Evolutionary conservation across 2,797 vertebrate genomes (phyloP), one percentile per base, ranked within the genome.

Genomic region (Microcaecilia unicolor): DNA sequence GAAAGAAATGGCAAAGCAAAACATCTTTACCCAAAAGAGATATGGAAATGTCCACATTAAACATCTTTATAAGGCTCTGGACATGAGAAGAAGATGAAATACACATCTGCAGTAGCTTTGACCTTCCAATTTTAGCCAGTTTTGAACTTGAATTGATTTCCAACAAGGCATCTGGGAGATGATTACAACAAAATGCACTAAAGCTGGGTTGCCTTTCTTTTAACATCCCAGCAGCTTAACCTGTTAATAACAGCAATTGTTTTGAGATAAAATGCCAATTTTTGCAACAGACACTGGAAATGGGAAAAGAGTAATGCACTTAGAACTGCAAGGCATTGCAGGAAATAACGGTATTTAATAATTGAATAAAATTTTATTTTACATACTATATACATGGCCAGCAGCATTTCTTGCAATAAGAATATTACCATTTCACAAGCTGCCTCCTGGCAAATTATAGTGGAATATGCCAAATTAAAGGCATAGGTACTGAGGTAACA

Each of bases 171-270:
- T 87, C 88, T 86, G 88, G 90, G 89, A 93, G 83, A 76, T 76
- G 78, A 87, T 91, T 92, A 93, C 90, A 92, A 81, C 88, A 87
- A 92, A 97, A 92, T 83, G 88, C 88, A 93, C 90, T 91, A 92
- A 86, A 87, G 85, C 81, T 58, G 67, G 70, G 71, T 69, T 70
- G 79, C 76, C 51, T 78, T 82, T 77, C 83, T 86, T 83, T 81
- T 80, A 86, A 86, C 80, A 81, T 82, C 70, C 58, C 56, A 55
- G 70, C 72, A 86, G 72, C 74, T 87, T 83, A 88, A 86, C 81
- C 75, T 81, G 74, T 76, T 83, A 77, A 77, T 74, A 81, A 80
- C 77, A 76, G 72, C 72, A 74, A 76, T 74, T 80, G 72, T 77
- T 81, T 81, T 73, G n/a, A 72, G 74, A 64, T 74, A 72, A 69